Base-by-base conservation (phyloP, 2,113 vertebrate genomes). In the Empidonax alnorum region DNA sequence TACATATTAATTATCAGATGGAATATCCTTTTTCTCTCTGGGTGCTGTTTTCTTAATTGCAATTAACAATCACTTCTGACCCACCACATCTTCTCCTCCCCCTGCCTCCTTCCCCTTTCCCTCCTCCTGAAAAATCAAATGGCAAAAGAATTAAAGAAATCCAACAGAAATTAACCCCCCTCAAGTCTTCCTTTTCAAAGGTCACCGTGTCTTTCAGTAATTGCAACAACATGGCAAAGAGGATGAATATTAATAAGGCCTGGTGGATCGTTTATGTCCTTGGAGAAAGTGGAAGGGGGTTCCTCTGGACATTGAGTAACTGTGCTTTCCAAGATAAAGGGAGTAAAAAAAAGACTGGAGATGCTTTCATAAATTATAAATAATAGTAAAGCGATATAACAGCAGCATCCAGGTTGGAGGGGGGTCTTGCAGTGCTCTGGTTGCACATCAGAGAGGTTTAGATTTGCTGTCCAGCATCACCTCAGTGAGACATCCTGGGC, bases 61-160 rank as follows among this genome's bases (percentile, higher is more conserved):
- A 97, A 97, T 97, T 96, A 96, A 95, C 90, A 93, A 95, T 93
- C 95, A 97, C 87, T 97, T 97, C 85, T 97, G 97, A 97, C 95
- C 95, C 94, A 93, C 87, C 58, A 49, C 47, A 86, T 95, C 79
- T 93, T 87, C 80, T 89, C 83, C 87, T 94, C 87, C 85, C 83
- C 73, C 73, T 81, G 72, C 83, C n/a, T 74, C 65, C 61, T 80
- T 86, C 83, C 88, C 61, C 50, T 47, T 35, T 39, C 73, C 80
- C 73, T 78, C 75, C 58, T 41, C 62, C 80, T 75, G 72, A 82
- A 96, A 92, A 97, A 95, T 75, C 83, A 94, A 93, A 96, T 82
- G 77, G 80, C 93, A 96, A 74, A 96, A 96, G 92, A 96, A 95
- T 94, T 93, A 88, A 66, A 88, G 93, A 93, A 96, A 95, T 84